Conservation (phyloP, 2,888 invertebrate species). For the Tinea pellionella region DNA sequence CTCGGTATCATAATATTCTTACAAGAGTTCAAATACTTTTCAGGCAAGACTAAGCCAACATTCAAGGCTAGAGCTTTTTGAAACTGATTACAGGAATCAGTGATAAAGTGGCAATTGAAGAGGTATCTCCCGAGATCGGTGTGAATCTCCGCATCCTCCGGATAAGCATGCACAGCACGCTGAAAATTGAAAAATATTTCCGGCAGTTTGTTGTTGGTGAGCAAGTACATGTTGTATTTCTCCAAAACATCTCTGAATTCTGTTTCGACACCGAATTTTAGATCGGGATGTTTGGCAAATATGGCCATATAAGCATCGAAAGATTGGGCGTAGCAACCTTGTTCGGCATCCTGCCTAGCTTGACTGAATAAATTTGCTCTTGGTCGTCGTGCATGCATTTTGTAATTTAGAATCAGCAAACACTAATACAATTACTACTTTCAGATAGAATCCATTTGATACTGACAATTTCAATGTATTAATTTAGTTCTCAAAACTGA, state of each 20-base stretch:
- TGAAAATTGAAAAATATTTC: constrained; percentile 42
- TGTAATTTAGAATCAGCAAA: too few species aligned
- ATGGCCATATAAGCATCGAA: constrained; percentile 39
- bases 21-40: constrained; percentile 75
- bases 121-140: constrained; percentile 51
- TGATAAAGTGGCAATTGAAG: constrained; percentile 63
- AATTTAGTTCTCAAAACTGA: too few species aligned
- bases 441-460: too few species aligned
- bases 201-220: constrained; percentile 28
- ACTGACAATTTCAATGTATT: too few species aligned
- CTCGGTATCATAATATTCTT: constrained; percentile 77
- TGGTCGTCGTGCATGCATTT: too few species aligned
- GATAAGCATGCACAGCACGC: constrained; percentile 34
- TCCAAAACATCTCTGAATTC: constrained; percentile 38
- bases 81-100: constrained; percentile 70
- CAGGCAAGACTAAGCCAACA: constrained; percentile 65
- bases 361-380: not conserved
- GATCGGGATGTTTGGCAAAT: constrained; percentile 31
- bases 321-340: constrained; percentile 33
- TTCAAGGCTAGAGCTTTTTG: constrained; percentile 60
- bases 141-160: constrained; percentile 34
- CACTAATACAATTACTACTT: too few species aligned
- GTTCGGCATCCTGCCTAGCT: constrained; percentile 31
- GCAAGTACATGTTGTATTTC: constrained; percentile 31
- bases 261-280: constrained; percentile 27